A percentile compares a stretch with the other conserved stretches of the same genome.
These are phyloP conservation scores for Hirundo rustica DNA, from an alignment of 2,797 vertebrate genomes.

Conservation along the genomic window DNA sequence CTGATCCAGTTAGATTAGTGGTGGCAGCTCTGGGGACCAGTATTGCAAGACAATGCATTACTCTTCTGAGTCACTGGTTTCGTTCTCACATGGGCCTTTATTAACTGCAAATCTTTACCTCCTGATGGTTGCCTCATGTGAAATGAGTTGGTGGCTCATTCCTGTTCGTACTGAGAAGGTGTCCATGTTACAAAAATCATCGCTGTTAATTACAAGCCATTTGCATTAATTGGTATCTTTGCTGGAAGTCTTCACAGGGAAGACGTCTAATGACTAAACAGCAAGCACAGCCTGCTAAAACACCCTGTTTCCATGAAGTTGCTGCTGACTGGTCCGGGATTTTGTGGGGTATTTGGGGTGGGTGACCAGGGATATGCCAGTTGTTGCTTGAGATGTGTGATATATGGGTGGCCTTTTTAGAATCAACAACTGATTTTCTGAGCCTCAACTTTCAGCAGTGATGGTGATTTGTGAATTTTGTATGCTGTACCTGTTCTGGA, in stretches of 20 bases:
- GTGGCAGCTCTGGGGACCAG: background rate
- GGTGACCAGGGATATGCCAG: background rate
- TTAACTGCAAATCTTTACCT: conserved; percentile 41
- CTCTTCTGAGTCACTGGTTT: conserved; percentile 51
- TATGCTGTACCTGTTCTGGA: background rate
- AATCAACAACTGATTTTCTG: background rate
- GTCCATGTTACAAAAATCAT: conserved; percentile 45
- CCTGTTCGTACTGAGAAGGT: conserved; percentile 25
- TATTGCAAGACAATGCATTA: conserved; percentile 23
- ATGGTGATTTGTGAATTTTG: background rate
- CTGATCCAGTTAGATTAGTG: conserved; percentile 44
- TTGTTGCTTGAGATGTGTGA: background rate
- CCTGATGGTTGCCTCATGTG: conserved; percentile 51
- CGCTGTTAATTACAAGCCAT: conserved; percentile 58
- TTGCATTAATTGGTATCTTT: conserved; percentile 54
- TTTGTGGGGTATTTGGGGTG: background rate
- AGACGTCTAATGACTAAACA: conserved; percentile 34
- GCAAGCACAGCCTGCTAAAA: background rate
- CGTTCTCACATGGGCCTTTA: conserved; percentile 19
- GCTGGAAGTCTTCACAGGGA: conserved; percentile 9
- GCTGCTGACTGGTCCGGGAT: background rate
- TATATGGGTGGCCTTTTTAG: background rate
- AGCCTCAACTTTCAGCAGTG: background rate
- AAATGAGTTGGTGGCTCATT: conserved; percentile 57
- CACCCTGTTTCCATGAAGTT: background rate